Percentiles rank a stretch among this genome's conserved stretches.
Evolutionary conservation across 2,888 invertebrate species (phyloP).

Genomic region (Troglohyphantes excavatus): DNA sequence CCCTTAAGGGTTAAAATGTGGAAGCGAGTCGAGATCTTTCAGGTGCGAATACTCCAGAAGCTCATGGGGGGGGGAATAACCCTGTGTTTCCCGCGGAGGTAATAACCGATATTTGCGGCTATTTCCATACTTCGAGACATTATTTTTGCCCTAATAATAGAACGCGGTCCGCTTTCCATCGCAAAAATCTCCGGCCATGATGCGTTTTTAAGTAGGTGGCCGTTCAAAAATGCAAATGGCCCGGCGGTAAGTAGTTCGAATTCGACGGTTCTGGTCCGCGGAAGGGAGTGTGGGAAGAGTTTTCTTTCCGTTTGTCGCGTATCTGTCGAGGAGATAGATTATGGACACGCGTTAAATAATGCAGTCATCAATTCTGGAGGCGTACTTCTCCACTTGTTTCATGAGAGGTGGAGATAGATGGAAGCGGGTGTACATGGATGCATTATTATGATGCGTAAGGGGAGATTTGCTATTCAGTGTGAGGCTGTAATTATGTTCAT

Average conservation of each 20-base stretch:
- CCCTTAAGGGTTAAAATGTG: slow-evolving; percentile 68
- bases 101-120: slow-evolving; percentile 71
- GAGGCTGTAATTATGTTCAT: no score
- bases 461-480: no score
- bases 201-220: slow-evolving; percentile 74
- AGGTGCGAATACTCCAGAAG: slow-evolving; percentile 66
- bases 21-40: slow-evolving; percentile 62
- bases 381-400: background rate
- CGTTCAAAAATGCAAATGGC: slow-evolving; percentile 70
- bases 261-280: background rate
- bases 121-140: slow-evolving; percentile 61
- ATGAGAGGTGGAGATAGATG: no score
- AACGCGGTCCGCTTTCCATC: slow-evolving; percentile 40
- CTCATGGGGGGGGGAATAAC: slow-evolving; percentile 52
- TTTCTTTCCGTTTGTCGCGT: background rate
- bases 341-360: slow-evolving; percentile 9
- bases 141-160: slow-evolving; percentile 54
- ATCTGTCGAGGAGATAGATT: background rate
- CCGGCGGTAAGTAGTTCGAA: no score
- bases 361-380: slow-evolving; percentile 9
- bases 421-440: background rate
- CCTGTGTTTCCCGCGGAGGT: slow-evolving; percentile 59
- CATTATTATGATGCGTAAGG: background rate
- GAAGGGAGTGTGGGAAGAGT: background rate
- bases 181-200: slow-evolving; percentile 46